A percentile compares a stretch with the other conserved stretches of the same genome.
Conservation (phyloP, 2,888 invertebrate species). For the Heliconius charithonia region DNA sequence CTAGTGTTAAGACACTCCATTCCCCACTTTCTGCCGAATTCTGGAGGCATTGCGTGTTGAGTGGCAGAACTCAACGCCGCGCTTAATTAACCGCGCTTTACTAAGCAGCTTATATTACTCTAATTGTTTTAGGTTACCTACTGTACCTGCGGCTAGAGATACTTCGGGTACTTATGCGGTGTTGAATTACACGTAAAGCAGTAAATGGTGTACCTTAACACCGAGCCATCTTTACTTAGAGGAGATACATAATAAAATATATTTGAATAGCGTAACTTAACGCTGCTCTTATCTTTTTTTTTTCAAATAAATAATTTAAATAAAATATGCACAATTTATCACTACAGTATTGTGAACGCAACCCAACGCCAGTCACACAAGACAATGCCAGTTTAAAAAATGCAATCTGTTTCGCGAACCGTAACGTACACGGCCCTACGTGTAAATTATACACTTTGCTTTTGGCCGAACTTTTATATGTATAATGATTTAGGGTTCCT, state of each 20-base stretch:
- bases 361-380: constrained; percentile 55
- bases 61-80: too few relatives aligned
- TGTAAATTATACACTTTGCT: constrained; percentile 50
- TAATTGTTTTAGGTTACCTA: too few relatives aligned
- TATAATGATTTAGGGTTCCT: constrained; percentile 16
- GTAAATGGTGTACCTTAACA: too few relatives aligned
- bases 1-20: too few relatives aligned
- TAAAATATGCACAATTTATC: neutral
- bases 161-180: too few relatives aligned
- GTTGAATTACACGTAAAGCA: too few relatives aligned
- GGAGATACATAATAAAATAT: neutral
- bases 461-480: constrained; percentile 16
- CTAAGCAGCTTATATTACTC: too few relatives aligned
- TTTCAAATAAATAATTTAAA: neutral
- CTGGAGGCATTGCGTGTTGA: too few relatives aligned
- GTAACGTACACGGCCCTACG: constrained; percentile 57
- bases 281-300: neutral
- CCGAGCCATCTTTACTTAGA: too few relatives aligned
- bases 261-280: neutral
- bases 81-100: too few relatives aligned
- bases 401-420: constrained; percentile 59
- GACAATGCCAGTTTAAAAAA: constrained; percentile 71
- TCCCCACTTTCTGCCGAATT: too few relatives aligned
- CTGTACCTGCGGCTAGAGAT: too few relatives aligned
- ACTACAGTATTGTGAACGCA: constrained; percentile 50